These are phyloP conservation scores for Cercopithecus hamlyni DNA, from an alignment of 2,797 vertebrate genomes.

Conservation along the genomic window DNA sequence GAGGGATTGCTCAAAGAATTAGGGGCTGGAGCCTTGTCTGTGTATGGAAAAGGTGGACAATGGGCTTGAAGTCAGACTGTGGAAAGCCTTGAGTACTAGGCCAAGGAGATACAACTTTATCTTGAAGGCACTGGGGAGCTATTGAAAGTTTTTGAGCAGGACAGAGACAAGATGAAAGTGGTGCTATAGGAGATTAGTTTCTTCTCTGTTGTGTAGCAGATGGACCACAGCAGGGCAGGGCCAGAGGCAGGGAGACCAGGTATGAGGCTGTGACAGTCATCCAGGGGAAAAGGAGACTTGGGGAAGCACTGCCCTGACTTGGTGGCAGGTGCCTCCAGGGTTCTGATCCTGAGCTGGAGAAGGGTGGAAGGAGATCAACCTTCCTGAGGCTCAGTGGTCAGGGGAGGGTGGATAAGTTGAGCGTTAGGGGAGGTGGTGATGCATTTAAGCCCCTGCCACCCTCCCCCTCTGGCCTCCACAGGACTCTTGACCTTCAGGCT, in stretches of 20 bases:
- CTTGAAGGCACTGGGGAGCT: background rate
- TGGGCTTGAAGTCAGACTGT: background rate
- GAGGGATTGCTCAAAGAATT: background rate
- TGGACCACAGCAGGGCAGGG: background rate
- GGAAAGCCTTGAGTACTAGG: background rate
- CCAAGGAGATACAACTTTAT: background rate
- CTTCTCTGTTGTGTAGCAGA: background rate
- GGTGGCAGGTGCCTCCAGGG: background rate
- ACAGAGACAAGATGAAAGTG: background rate
- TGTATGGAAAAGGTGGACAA: background rate
- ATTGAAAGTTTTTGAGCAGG: background rate
- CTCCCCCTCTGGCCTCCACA: background rate
- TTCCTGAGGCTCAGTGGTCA: background rate
- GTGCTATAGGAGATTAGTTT: background rate
- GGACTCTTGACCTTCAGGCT: constrained; percentile 89
- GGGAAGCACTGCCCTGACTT: background rate
- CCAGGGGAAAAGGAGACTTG: background rate
- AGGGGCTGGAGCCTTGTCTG: background rate
- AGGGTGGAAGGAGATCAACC: background rate
- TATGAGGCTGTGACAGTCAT: background rate
- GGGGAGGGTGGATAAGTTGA: background rate
- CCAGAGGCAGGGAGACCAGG: background rate
- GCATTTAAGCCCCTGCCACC: background rate
- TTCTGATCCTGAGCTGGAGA: background rate
- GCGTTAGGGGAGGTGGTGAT: background rate